These are phyloP conservation scores for Dione vanillae DNA, from an alignment of 2,888 invertebrate species.

Conservation along the genomic window DNA sequence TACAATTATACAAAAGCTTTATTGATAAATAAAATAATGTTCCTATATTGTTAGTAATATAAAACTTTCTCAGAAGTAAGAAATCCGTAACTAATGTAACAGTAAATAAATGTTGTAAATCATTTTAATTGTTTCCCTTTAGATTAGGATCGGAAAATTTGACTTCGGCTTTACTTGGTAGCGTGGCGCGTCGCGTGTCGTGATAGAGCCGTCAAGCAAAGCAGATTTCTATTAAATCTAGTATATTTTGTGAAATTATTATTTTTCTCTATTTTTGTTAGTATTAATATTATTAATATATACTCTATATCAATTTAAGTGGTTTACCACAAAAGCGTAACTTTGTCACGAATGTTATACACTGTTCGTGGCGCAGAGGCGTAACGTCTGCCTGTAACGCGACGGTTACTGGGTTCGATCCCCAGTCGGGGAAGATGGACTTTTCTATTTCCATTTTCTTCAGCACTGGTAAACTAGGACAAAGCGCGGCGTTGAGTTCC, in stretches of 20 bases:
- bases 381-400: too few relatives aligned
- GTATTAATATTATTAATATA: background rate
- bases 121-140: conserved; percentile 24
- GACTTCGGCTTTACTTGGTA: conserved; percentile 13
- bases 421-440: too few relatives aligned
- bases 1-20: background rate
- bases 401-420: too few relatives aligned
- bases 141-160: conserved; percentile 33
- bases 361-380: too few relatives aligned
- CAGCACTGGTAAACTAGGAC: too few relatives aligned
- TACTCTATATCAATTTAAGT: background rate
- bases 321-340: background rate
- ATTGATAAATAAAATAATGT: conserved; percentile 3
- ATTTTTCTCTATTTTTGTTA: conserved; percentile 4
- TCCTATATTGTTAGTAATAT: background rate
- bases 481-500: too few relatives aligned
- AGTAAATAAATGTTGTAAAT: conserved; percentile 33
- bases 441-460: too few relatives aligned
- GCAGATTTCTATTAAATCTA: conserved; percentile 12
- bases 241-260: background rate
- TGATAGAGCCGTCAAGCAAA: background rate
- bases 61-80: conserved; percentile 14
- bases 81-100: conserved; percentile 29
- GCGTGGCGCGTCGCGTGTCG: conserved; percentile 31
- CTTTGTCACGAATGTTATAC: background rate